phyloP scores from a whole-genome alignment of 2,888 invertebrate genomes.

The Xylota segnis region DNA sequence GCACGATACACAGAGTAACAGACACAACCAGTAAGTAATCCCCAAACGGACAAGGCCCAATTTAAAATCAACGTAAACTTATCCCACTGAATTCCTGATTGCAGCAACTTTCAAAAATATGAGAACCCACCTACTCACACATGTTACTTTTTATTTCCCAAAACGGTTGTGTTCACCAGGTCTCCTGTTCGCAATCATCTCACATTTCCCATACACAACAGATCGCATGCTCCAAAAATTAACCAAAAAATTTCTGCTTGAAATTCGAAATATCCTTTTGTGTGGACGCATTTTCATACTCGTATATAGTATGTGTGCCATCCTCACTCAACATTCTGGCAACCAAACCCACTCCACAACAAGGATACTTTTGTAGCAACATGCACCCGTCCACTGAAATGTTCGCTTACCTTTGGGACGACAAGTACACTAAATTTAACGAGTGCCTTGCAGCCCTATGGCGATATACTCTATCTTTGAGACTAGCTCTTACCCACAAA shows the following conservation, averaged over 20 bases:
- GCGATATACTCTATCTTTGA: slow-evolving; percentile 51
- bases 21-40: background rate
- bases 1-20: background rate
- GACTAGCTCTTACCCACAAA: slow-evolving; percentile 62
- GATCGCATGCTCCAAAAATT: background rate
- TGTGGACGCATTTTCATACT: slow-evolving; percentile 43
- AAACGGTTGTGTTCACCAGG: background rate
- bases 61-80: background rate
- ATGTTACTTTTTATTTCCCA: background rate
- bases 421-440: slow-evolving; percentile 68
- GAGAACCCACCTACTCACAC: background rate
- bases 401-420: slow-evolving; percentile 68
- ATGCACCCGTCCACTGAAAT: slow-evolving; percentile 60
- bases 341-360: background rate
- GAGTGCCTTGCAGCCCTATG: slow-evolving; percentile 66
- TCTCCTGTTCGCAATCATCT: slow-evolving; percentile 9
- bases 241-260: slow-evolving; percentile 7
- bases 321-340: slow-evolving; percentile 44
- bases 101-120: background rate
- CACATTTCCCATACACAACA: background rate
- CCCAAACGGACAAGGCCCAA: background rate
- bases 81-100: background rate
- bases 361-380: slow-evolving; percentile 61
- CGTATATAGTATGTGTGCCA: slow-evolving; percentile 23
- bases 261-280: slow-evolving; percentile 69